Evolutionary conservation across 2,888 invertebrate species (phyloP).

Genomic region (Drosophila conformis): DNA sequence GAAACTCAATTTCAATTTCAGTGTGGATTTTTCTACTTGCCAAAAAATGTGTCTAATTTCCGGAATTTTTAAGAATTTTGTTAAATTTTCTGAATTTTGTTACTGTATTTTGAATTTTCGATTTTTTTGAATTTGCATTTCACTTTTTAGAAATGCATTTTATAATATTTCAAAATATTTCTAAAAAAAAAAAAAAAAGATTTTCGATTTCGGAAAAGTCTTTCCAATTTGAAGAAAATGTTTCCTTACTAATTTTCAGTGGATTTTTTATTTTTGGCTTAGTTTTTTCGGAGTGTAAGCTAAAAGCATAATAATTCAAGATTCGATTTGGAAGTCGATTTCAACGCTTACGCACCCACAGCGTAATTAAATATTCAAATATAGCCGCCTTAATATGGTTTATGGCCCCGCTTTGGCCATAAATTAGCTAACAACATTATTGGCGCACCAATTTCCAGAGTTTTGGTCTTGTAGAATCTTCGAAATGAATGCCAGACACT

Average conservation of each 20-base stretch:
- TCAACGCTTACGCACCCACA: constrained; percentile 65
- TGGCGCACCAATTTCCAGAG: constrained; percentile 41
- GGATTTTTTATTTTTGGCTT: neutral
- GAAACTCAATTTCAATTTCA: neutral
- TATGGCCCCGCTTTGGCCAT: constrained; percentile 59
- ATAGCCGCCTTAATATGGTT: constrained; percentile 57
- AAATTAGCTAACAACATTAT: constrained; percentile 66
- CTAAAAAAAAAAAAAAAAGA: too few species aligned
- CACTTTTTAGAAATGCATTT: too few species aligned
- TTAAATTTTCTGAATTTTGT: too few species aligned
- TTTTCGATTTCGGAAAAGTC: too few species aligned
- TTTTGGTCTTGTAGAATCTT: constrained; percentile 63
- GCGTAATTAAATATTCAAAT: constrained; percentile 66
- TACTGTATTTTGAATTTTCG: too few species aligned
- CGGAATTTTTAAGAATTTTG: too few species aligned
- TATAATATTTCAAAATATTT: too few species aligned
- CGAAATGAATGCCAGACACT: constrained; percentile 61
- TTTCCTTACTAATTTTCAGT: neutral
- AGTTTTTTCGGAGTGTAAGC: constrained; percentile 29
- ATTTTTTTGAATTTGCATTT: too few species aligned
- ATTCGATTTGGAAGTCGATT: constrained; percentile 14
- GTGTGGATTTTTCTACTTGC: neutral
- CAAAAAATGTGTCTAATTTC: too few species aligned
- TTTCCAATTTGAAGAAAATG: neutral
- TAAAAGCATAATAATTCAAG: constrained; percentile 14